A percentile compares a stretch with the other conserved stretches of the same genome.
Evolutionary conservation across 1,140 invertebrate genomes (phyloP).

Genomic region (Drosophila ohnishii): DNA sequence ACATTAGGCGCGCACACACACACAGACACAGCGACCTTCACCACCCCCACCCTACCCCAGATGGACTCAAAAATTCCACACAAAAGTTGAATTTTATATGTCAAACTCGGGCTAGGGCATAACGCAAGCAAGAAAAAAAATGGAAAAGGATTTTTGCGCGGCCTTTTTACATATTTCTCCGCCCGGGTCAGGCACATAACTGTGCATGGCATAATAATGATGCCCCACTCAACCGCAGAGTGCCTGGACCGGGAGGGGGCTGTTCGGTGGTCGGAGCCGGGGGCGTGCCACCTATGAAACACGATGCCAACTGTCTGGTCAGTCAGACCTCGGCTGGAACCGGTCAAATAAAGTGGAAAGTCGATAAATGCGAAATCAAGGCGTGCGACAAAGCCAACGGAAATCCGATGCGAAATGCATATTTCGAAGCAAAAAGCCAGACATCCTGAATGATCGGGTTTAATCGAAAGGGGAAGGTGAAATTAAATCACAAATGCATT

Average conservation of each 20-base stretch:
- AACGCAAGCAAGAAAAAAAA: slow-evolving; percentile 33
- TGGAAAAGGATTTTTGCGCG: slow-evolving; percentile 69
- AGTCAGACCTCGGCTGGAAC: slow-evolving; percentile 30
- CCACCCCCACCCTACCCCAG: slow-evolving; percentile 6
- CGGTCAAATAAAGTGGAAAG: slow-evolving; percentile 57
- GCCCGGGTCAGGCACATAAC: slow-evolving; percentile 76
- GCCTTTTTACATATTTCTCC: slow-evolving; percentile 68
- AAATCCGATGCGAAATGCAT: slow-evolving; percentile 68
- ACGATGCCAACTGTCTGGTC: slow-evolving; percentile 38
- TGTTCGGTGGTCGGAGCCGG: background rate
- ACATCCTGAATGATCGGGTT: background rate
- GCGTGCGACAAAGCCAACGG: slow-evolving; percentile 41
- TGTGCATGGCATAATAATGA: slow-evolving; percentile 81
- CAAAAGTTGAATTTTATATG: slow-evolving; percentile 77
- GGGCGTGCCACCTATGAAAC: slow-evolving; percentile 49
- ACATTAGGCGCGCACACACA: slow-evolving; percentile 64
- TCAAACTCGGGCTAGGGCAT: slow-evolving; percentile 19
- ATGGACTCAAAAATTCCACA: slow-evolving; percentile 73
- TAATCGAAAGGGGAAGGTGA: background rate
- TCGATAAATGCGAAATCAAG: slow-evolving; percentile 56
- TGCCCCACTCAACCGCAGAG: slow-evolving; percentile 47
- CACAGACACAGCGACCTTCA: slow-evolving; percentile 21
- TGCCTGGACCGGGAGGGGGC: slow-evolving; percentile 4
- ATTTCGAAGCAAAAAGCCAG: slow-evolving; percentile 13
- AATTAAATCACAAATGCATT: background rate